Evolutionary conservation across 2,888 invertebrate genomes (phyloP).

Genomic region (Nipponacmea schrenckii): DNA sequence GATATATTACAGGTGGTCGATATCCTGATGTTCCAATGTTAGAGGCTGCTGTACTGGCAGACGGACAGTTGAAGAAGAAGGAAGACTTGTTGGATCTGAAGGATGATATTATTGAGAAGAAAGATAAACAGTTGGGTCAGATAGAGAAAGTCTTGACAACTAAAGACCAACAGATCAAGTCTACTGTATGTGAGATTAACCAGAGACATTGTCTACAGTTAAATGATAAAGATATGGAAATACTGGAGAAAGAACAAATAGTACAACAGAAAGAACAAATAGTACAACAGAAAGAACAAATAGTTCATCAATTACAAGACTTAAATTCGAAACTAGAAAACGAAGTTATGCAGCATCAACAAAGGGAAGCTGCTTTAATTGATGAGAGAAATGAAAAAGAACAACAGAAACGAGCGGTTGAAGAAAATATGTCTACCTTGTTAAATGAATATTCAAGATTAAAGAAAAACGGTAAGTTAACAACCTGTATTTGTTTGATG

Average conservation of each 20-base stretch:
- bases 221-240: background rate
- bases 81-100: background rate
- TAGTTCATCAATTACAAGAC: background rate
- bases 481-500: too few relatives aligned
- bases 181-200: background rate
- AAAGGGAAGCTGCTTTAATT: too few relatives aligned
- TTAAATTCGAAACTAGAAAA: too few relatives aligned
- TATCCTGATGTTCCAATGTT: slow-evolving; percentile 7
- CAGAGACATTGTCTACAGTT: background rate
- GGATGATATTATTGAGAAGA: background rate
- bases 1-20: background rate
- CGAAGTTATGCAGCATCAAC: too few relatives aligned
- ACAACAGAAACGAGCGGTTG: background rate
- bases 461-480: too few relatives aligned
- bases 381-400: background rate
- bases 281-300: background rate
- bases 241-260: background rate
- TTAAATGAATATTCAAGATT: background rate
- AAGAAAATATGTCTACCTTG: background rate
- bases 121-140: background rate
- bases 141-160: background rate
- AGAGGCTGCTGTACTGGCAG: background rate
- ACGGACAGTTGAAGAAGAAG: background rate
- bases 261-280: too few relatives aligned
- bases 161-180: background rate